phyloP scores from a whole-genome alignment of 1,140 invertebrate species.

The Heliconius hermathena region DNA sequence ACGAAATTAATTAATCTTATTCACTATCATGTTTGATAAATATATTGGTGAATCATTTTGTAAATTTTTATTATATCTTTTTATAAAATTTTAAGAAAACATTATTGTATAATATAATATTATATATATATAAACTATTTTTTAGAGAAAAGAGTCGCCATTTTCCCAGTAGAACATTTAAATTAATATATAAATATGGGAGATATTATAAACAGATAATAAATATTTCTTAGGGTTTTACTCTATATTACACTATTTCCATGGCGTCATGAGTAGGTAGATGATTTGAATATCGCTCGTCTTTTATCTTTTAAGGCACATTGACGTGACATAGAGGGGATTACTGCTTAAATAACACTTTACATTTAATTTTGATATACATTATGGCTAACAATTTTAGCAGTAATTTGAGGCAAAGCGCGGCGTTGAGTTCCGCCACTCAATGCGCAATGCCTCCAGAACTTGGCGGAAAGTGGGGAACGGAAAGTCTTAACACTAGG shows the following conservation, averaged over 20 bases:
- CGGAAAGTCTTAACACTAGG: too few species aligned
- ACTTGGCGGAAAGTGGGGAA: too few species aligned
- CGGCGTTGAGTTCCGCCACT: too few species aligned
- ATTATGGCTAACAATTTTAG: background rate
- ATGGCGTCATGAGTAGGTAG: background rate
- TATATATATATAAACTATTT: too few species aligned
- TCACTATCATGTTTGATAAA: background rate
- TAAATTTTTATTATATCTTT: background rate
- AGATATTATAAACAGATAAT: background rate
- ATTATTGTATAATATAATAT: background rate
- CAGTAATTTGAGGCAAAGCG: too few species aligned
- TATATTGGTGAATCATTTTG: background rate
- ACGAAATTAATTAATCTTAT: background rate
- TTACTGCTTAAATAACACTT: background rate
- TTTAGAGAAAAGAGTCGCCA: too few species aligned
- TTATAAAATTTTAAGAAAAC: background rate
- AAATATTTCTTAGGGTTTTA: background rate
- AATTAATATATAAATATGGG: background rate
- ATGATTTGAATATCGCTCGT: background rate
- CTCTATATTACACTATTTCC: background rate
- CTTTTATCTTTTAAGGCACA: slow-evolving; percentile 1
- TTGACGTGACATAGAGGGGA: background rate
- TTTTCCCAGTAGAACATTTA: too few species aligned
- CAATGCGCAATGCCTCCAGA: too few species aligned
- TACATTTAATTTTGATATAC: background rate